A percentile compares a stretch with the other conserved stretches of the same genome.
Evolutionary conservation across 1,140 invertebrate genomes (phyloP).

Genomic region (Ephestia elutella): DNA sequence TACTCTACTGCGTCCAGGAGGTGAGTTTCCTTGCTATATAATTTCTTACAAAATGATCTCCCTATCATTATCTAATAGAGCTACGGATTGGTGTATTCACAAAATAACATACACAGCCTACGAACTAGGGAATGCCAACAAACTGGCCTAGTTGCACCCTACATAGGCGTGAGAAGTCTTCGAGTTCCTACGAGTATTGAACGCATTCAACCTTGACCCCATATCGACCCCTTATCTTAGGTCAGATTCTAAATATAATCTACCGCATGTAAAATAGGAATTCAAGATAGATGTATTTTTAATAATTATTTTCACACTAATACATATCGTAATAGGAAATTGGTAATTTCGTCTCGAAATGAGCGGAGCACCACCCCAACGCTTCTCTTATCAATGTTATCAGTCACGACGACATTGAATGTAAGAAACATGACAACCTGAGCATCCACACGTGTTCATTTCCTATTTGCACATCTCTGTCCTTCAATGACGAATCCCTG

Average conservation of each 20-base stretch:
- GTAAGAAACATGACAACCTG: background rate
- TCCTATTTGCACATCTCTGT: no score
- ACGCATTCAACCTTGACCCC: conserved; percentile 1
- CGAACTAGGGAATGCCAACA: no score
- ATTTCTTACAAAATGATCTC: no score
- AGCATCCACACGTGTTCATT: no score
- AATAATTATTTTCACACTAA: no score
- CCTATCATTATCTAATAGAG: no score
- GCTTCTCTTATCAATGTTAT: conserved; percentile 18
- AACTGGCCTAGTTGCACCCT: no score
- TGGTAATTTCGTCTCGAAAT: background rate
- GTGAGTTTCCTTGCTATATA: conserved; percentile 27
- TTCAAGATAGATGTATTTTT: background rate
- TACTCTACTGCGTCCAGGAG: conserved; percentile 69
- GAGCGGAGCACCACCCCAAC: background rate
- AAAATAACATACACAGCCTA: no score
- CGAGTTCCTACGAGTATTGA: background rate
- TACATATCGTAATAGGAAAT: no score
- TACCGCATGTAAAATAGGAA: background rate
- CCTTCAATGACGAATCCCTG: no score
- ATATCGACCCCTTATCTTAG: background rate
- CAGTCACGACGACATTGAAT: conserved; percentile 21
- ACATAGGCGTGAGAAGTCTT: no score
- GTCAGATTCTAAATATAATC: background rate
- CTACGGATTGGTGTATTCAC: no score